These are phyloP conservation scores for Phyllostomus discolor DNA, from an alignment of 2,113 vertebrate genomes.

Conservation along the genomic window DNA sequence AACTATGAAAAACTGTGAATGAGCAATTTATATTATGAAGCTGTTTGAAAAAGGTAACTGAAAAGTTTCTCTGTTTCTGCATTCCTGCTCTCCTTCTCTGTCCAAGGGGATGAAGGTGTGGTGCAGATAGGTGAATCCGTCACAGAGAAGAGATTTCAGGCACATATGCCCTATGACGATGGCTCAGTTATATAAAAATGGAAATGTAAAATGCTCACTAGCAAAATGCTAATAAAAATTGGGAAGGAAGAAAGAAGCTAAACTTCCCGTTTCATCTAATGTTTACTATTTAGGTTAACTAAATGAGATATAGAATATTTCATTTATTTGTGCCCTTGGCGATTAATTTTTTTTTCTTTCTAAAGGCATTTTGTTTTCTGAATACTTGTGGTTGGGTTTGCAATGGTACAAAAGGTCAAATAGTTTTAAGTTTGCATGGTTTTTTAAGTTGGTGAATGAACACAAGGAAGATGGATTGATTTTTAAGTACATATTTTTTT, in stretches of 20 bases:
- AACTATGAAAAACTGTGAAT: neutral
- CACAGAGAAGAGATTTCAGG: neutral
- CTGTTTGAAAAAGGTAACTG: neutral
- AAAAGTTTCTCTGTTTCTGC: neutral
- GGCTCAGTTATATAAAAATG: neutral
- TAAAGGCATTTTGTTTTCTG: neutral
- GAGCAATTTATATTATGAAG: neutral
- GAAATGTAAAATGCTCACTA: neutral
- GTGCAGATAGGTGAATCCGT: neutral
- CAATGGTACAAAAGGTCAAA: neutral
- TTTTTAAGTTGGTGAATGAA: conserved; percentile 9
- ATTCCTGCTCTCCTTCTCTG: neutral
- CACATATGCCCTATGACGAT: neutral
- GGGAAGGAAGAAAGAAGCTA: neutral
- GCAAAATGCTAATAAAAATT: neutral
- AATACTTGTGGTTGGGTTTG: neutral
- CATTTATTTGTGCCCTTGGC: neutral
- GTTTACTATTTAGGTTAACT: neutral
- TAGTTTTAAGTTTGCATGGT: neutral
- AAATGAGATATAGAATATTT: neutral
- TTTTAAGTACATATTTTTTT: neutral
- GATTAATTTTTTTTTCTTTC: neutral
- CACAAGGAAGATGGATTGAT: neutral
- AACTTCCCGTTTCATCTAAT: neutral
- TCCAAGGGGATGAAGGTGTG: neutral